These are phyloP conservation scores for Parascotia fuliginaria DNA, from an alignment of 2,888 invertebrate genomes.

Conservation along the genomic window DNA sequence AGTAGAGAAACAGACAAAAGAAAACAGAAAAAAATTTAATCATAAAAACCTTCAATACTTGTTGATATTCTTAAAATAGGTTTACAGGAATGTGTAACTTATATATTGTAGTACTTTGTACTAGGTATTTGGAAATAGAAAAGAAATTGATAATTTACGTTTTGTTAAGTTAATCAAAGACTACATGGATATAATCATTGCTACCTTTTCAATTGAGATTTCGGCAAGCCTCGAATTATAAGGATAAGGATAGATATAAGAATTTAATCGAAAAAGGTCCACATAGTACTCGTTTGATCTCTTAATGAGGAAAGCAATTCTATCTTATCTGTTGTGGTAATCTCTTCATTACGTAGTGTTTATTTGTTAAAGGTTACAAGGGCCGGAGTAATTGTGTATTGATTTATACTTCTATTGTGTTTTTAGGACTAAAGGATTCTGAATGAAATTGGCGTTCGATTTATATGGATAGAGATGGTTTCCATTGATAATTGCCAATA, in stretches of 20 bases:
- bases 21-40: no score
- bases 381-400: background rate
- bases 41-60: no score
- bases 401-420: background rate
- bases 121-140: no score
- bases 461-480: no score
- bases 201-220: constrained; percentile 2
- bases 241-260: constrained; percentile 4
- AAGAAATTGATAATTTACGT: no score
- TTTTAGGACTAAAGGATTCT: background rate
- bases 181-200: background rate
- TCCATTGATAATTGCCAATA: no score
- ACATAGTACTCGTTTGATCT: constrained; percentile 2
- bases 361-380: constrained; percentile 7
- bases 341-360: constrained; percentile 4
- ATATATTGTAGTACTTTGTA: no score
- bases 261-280: constrained; percentile 12
- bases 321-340: constrained; percentile 2
- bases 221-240: background rate
- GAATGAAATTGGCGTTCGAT: no score
- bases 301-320: constrained; percentile 2
- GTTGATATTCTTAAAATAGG: no score
- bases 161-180: background rate
- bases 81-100: no score
- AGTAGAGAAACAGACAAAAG: no score